Conservation (phyloP, 2,888 invertebrate species). For the Drosophila maculinotata region DNA sequence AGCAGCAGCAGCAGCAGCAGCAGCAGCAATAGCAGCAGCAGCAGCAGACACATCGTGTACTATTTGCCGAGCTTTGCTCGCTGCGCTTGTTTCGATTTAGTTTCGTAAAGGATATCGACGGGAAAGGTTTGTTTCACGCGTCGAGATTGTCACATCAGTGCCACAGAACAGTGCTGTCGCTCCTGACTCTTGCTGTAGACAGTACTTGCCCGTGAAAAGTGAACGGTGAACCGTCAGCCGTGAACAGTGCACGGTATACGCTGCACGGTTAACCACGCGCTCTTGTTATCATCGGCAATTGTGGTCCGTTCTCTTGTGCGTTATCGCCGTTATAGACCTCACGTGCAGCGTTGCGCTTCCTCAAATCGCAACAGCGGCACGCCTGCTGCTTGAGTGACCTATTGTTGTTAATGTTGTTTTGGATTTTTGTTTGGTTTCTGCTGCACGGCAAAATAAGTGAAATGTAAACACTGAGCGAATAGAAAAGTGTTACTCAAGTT, state of each 20-base stretch:
- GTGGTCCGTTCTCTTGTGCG: not conserved
- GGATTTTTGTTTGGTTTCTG: conserved; percentile 14
- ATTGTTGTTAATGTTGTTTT: conserved; percentile 10
- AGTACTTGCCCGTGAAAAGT: conserved; percentile 16
- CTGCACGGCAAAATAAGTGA: conserved; percentile 34
- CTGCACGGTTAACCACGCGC: conserved; percentile 3
- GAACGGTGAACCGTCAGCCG: conserved; percentile 32
- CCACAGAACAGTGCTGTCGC: conserved; percentile 7
- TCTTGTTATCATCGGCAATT: conserved; percentile 31
- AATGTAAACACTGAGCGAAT: conserved; percentile 48
- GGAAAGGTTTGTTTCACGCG: conserved; percentile 45
- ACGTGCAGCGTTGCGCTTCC: conserved; percentile 9
- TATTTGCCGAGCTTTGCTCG: conserved; percentile 62
- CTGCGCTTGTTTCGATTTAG: conserved; percentile 47
- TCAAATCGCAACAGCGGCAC: too few relatives aligned
- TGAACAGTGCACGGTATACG: conserved; percentile 16
- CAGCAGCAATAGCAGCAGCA: not conserved
- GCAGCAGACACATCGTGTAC: conserved; percentile 16
- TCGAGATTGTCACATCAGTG: conserved; percentile 5
- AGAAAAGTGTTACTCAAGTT: conserved; percentile 6
- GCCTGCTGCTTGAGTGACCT: not conserved
- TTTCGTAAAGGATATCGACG: conserved; percentile 61
- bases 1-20: not conserved
- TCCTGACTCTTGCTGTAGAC: conserved; percentile 2
- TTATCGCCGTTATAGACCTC: conserved; percentile 5